Base-by-base conservation (phyloP, 2,113 vertebrate genomes). In the Microcebus jonahi region DNA sequence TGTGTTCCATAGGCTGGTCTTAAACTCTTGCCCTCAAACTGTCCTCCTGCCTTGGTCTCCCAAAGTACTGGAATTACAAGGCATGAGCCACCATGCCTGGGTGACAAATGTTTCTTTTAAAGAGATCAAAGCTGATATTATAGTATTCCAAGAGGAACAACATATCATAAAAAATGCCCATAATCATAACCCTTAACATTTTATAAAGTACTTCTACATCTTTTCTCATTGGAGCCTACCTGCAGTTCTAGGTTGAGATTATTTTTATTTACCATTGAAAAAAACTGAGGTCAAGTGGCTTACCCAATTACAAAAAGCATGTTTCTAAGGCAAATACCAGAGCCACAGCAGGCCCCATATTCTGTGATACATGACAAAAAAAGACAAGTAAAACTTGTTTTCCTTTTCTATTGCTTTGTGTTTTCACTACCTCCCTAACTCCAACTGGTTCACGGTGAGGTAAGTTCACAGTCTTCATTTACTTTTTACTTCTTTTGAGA, bases 221-320 rank as follows among this genome's bases (percentile, higher is more conserved):
- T 94, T 86, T 76, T 67, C 39, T 92, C 94, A 48, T 8, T 55
- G 17, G 79, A 81, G 59, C n/a, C 73, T 77, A 25, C 88, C 42
- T 89, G 87, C 34, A 39, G 50, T 55, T 5, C 31, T 79, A 50
- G 65, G 25, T 53, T 73, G 55, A 90, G 87, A 92, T 90, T 93
- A 89, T 95, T 96, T 94, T 89, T 92, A 91, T 94, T 96, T 94
- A 96, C 27, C 75, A 29, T 90, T 73, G 92, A 67, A 91, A 85
- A 92, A 93, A 67, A 63, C 48, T 57, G 39, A 83, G 63, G 87
- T 91, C 87, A 80, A 90, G 48, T 36, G 27, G 23, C 39, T 87
- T 68, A 39, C 42, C 36, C 65, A 75, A 90, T 91, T 79, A 80
- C 21, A 67, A 94, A 97, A 80, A 95, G 50, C 55, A 88, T 21